Evolutionary conservation across 2,113 vertebrate species (phyloP), one percentile per base, ranked within the genome.

Genomic region (Otolemur garnettii): DNA sequence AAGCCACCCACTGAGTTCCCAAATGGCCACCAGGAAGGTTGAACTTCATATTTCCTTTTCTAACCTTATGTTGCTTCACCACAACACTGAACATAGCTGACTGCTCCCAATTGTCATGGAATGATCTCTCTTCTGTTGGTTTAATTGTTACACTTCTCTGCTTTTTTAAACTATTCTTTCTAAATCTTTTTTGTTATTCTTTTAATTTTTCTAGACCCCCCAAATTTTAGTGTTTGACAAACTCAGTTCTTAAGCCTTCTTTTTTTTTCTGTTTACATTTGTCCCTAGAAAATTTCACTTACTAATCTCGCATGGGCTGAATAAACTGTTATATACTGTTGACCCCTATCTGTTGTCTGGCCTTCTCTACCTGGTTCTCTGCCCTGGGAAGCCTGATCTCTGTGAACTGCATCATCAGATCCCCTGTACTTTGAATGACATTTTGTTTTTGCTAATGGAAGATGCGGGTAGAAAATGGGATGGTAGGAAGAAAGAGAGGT

Each of bases 101-200:
- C 60, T 18, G 0, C 21, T 60, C 68, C 81, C 33, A 55, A 33
- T 21, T 79, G 69, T 74, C 66, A 79, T 55, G 35, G 35, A 66
- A 87, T 10, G 14, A 5, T 64, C 4, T 26, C 62, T n/a, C 10
- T 11, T 55, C 45, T 18, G 24, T 45, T 94, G 38, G 30, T 21
- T 50, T 57, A n/a, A 60, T 26, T 90, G 30, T 64, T n/a, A 68
- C 0, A 42, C 28, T 72, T 91, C 68, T 95, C 55, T 91, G 79
- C 14, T 75, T 94, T 94, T 93, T 26, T 87, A 91, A 59, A 59
- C n/a, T 28, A 50, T 13, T 68, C 50, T 62, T 68, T 92, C 17
- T 69, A 87, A 93, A 26, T 79, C 10, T 33, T 45, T 81, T 42
- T 55, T 28, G 22, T 66, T 2, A 78, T 87, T 28, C 50, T 4